phyloP scores from a whole-genome alignment of 1,140 invertebrate genomes.

The Diachasma alloeum region DNA sequence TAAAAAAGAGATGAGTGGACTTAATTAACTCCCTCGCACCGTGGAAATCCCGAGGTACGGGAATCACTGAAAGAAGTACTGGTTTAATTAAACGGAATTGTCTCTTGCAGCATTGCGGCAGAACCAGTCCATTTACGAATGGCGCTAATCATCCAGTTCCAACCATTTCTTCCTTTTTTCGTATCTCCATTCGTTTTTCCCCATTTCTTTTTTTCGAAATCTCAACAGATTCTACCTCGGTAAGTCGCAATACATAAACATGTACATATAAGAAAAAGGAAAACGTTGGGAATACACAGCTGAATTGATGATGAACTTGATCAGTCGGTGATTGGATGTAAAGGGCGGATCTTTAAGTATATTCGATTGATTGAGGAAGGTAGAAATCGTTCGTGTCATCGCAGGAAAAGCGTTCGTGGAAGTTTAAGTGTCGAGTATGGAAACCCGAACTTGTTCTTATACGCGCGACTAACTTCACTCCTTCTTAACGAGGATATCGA shows the following conservation, averaged over 20 bases:
- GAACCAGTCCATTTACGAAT: constrained; percentile 31
- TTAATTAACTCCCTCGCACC: constrained; percentile 26
- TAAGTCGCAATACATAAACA: not conserved
- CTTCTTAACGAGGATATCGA: constrained; percentile 9
- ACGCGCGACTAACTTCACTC: not conserved
- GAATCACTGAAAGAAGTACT: constrained; percentile 17
- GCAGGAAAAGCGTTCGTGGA: not conserved
- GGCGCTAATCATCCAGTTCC: constrained; percentile 28
- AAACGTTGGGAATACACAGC: too few species aligned
- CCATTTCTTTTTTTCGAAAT: not conserved
- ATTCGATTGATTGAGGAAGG: not conserved
- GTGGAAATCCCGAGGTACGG: constrained; percentile 17
- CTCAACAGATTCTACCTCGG: not conserved
- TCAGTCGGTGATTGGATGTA: not conserved
- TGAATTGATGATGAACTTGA: not conserved
- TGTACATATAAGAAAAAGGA: not conserved
- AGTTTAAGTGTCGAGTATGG: not conserved
- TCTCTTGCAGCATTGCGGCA: not conserved
- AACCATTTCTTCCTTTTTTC: not conserved
- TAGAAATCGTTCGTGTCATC: not conserved
- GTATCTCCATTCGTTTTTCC: not conserved
- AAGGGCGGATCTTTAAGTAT: not conserved
- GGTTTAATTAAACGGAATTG: constrained; percentile 31
- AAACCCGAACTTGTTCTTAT: not conserved
- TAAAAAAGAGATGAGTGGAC: not conserved